Conservation (phyloP, 1,140 invertebrate species). For the Spodoptera frugiperda region DNA sequence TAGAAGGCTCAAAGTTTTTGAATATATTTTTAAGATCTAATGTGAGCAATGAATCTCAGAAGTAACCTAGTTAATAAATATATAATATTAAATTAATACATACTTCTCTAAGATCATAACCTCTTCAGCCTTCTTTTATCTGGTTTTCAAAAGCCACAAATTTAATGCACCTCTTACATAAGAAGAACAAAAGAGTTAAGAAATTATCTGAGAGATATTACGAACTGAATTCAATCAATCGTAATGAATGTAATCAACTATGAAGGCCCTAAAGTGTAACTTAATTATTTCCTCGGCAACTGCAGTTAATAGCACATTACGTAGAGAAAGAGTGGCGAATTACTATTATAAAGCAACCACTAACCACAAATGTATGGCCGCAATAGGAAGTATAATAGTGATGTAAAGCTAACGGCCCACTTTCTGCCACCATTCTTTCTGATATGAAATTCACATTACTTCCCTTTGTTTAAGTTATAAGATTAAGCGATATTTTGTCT, state of each 20-base stretch:
- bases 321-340: background rate
- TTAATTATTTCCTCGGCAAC: background rate
- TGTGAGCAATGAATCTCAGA: too few species aligned
- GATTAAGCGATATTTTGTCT: conserved; percentile 18
- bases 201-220: too few species aligned
- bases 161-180: too few species aligned
- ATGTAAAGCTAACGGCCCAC: conserved; percentile 51
- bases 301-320: background rate
- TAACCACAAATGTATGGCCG: background rate
- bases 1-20: too few species aligned
- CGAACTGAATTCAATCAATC: too few species aligned
- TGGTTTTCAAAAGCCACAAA: too few species aligned
- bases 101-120: too few species aligned
- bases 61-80: too few species aligned
- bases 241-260: background rate
- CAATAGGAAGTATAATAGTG: conserved; percentile 10
- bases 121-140: too few species aligned
- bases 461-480: conserved; percentile 13
- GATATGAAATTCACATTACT: conserved; percentile 18
- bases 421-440: conserved; percentile 57
- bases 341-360: background rate
- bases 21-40: too few species aligned
- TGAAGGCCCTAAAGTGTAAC: background rate
- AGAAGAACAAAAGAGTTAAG: too few species aligned
- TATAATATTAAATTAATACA: too few species aligned